Base-by-base conservation (phyloP, 2,797 vertebrate species). In the Sphenodon punctatus region DNA sequence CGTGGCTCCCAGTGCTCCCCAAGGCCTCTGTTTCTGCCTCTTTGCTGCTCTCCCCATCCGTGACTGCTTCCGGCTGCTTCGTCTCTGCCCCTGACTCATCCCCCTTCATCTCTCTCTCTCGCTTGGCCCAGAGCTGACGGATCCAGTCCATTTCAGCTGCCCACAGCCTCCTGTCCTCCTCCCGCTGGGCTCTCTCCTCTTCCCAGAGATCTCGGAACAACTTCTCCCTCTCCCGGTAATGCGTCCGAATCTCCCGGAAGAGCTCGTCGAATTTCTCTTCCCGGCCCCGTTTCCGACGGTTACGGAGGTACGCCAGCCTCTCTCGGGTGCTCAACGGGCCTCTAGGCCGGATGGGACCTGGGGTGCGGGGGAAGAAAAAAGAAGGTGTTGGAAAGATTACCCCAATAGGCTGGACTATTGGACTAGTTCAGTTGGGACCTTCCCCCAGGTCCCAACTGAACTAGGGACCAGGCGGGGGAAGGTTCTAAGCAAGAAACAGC, bases 161-260 rank as follows among this genome's bases (percentile, higher is more conserved):
- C 77, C 77, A 79, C 19, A 68, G 38, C 34, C 43, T 39, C 66
- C 72, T 19, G 49, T 75, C 80, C 32, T 75, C 76, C 59, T 70
- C 73, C 22, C 66, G 66, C 23, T 76, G 67, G 42, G 51, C 74
- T 45, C 75, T 70, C 60, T 76, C 73, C 22, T 75, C 71, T 43
- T 75, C 72, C 72, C 66, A 69, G 13, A 64, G 41, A 23, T 73
- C 42, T 43, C 75, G 66, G 51, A 64, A 75, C 13, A 75, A 25
- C 20, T 69, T 70, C 30, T 76, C 80, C 34, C 80, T 58, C n/a
- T 75, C 80, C 23, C 60, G 61, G 36, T 79, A 79, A 30, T 72
- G 68, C 3, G 43, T 34, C 17, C 77, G 60, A 42, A 79, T 65
- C 25, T 79, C 68, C 7, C 68, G 42, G 12, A 79, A 13, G 9